Base-by-base conservation (phyloP, 1,140 invertebrate species). In the Holcopasites calliopsidis region DNA sequence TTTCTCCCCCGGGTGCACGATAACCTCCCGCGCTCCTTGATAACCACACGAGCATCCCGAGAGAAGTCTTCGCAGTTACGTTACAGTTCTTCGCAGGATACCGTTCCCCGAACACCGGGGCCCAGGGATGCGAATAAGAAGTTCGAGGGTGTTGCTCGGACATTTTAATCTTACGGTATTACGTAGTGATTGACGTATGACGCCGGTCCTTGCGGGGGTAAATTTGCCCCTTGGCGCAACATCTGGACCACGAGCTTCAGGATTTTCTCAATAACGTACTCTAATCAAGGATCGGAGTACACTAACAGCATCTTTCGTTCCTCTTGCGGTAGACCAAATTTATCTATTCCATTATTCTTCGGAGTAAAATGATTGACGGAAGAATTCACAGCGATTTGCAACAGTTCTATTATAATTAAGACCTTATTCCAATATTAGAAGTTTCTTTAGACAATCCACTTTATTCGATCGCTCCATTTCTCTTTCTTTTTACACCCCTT, bases 141-240 rank as follows among this genome's bases (percentile, higher is more conserved):
- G 18, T 75, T 40, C 42, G 31, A 66, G 52, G 33, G 21, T 23
- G 54, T 21, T 11, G 62, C 7, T 7, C 28, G 11, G 64, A 50
- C 72, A 70, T 82, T 89, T 86, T 89, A 89, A 89, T 89, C 83
- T 84, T 58, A 49, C 52, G 84, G 83, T 80, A 85, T 88, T 87
- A 88, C 73, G 68, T 68, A 62, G 77, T 89, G 87, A 88, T 89
- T 89, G 88, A 88, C 86, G 82, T 76, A 78, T 83, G 69, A 83
- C 79, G 66, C 55, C 66, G 58, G 62, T 65, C 49, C 60, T 64
- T 42, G 23, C 5, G n/a, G 50, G 65, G 75, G 57, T 68, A 44
- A 52, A 55, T 28, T 50, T 35, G 70, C 62, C 78, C 80, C 55
- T 77, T 82, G 66, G 23, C 42, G n/a, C n/a, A n/a, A 38, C 54